Evolutionary conservation across 1,140 invertebrate genomes (phyloP), one percentile per base, ranked within the genome.

Genomic region (Hyles euphorbiae): DNA sequence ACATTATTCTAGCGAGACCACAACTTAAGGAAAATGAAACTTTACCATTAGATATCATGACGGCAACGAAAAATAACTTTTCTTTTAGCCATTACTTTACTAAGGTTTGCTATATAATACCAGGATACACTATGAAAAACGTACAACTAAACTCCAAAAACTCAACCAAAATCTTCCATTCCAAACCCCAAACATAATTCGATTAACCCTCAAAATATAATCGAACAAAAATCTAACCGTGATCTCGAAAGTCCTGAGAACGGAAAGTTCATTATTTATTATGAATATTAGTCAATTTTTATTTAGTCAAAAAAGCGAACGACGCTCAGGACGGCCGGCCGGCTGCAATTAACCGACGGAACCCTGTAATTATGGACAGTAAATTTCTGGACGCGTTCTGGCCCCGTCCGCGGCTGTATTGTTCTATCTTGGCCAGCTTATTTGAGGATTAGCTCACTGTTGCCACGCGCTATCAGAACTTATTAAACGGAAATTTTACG

Each of bases 311-410:
- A 87, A 88, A 87, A 83, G 76, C 74, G 67, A 81, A 72, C 76
- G 72, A 70, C 22, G 22, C 69, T 67, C 59, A 72, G 66, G 74
- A 65, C 68, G 72, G 70, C 76, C 70, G 72, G 74, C 60, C 72
- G 68, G 59, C 74, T 81, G 86, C 87, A 89, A 90, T 90, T 90
- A 90, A 89, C 76, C 78, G 72, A 68, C 65, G 74, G 76, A 72
- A 90, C 87, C 87, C 89, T 90, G 78, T 88, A 89, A 89, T 89
- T 89, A 90, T 83, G 87, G 83, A 75, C 87, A 84, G 87, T 90
- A 90, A 89, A 90, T 90, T 89, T 89, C 87, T 83, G 83, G 82
- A 83, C 75, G 73, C 71, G 70, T 75, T 73, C 74, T 76, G 75
- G 70, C 71, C 66, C 67, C 67, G 61, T 61, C 63, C 66, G 61